Evolutionary conservation across 2,113 vertebrate species (phyloP), one percentile per base, ranked within the genome.

Genomic region (Scalopus aquaticus): DNA sequence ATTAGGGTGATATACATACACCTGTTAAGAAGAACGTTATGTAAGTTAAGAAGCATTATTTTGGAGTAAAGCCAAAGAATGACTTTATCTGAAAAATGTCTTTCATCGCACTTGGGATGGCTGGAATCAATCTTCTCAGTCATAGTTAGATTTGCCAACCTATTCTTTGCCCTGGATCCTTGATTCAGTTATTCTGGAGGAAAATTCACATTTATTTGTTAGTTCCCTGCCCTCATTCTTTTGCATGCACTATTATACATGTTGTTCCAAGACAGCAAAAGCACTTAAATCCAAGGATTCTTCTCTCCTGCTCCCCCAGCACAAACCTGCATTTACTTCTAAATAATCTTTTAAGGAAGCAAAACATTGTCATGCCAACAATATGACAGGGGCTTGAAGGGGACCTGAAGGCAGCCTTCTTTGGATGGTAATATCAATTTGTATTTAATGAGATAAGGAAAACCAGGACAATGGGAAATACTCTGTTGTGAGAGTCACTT

Each of bases 281-380:
- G 6, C 88, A 88, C 15, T 32, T 37, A 17, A 5, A 72, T 69
- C 37, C 72, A 93, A 93, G 73, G 76, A 79, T 72, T n/a, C 82
- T 32, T 72, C 35, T 82, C 82, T 92, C 44, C 46, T 64, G 65
- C 10, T 83, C 32, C 39, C 22, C 37, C 62, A 69, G 11, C 49
- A 62, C 67, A 84, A 93, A 88, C 6, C 86, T 92, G 67, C 56
- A 76, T 90, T 74, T 95, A 69, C 69, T 92, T 81, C 81, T 82
- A 85, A 93, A 94, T 54, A 82, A 54, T 78, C 84, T 74, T 67
- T 37, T 69, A 73, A 90, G 65, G 73, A 96, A 92, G 93, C 35
- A 91, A 95, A 72, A 42, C 69, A 77, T 84, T 5, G 0, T 89
- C 87, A 94, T 96, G 94, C 94, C 91, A 94, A 97, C 86, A 91